Percentiles rank a stretch among this genome's conserved stretches.
These are phyloP conservation scores for Phymorhynchus buccinoides DNA, from an alignment of 1,140 invertebrate species.

Conservation along the genomic window DNA sequence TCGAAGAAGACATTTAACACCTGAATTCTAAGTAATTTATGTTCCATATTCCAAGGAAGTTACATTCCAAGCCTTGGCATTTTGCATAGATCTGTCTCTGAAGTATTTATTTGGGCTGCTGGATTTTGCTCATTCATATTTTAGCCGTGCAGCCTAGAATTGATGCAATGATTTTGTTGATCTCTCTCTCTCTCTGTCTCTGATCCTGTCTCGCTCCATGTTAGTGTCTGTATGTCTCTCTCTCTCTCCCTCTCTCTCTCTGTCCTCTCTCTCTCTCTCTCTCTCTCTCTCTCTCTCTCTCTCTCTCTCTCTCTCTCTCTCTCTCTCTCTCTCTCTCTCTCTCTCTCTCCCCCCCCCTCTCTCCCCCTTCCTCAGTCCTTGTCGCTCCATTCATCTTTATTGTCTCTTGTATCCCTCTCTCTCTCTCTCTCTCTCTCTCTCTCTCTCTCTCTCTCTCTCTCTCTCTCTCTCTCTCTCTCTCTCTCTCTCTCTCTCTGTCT, in stretches of 20 bases:
- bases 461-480: conserved; percentile 1
- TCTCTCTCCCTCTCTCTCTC: conserved; percentile 3
- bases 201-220: too few species aligned
- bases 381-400: too few species aligned
- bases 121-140: background rate
- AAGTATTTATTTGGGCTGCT: background rate
- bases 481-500: background rate
- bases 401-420: background rate
- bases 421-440: conserved; percentile 3
- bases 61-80: background rate
- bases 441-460: background rate
- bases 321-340: background rate
- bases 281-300: conserved; percentile 14
- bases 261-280: conserved; percentile 10
- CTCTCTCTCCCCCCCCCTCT: background rate
- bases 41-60: conserved; percentile 11
- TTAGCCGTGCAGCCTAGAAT: too few species aligned
- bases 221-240: background rate
- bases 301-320: background rate
- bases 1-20: too few species aligned
- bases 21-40: too few species aligned
- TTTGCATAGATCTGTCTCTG: background rate
- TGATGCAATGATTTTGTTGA: background rate
- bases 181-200: background rate
- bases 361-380: too few species aligned